Conservation (phyloP, 2,113 vertebrate species). For the Cromileptes altivelis region DNA sequence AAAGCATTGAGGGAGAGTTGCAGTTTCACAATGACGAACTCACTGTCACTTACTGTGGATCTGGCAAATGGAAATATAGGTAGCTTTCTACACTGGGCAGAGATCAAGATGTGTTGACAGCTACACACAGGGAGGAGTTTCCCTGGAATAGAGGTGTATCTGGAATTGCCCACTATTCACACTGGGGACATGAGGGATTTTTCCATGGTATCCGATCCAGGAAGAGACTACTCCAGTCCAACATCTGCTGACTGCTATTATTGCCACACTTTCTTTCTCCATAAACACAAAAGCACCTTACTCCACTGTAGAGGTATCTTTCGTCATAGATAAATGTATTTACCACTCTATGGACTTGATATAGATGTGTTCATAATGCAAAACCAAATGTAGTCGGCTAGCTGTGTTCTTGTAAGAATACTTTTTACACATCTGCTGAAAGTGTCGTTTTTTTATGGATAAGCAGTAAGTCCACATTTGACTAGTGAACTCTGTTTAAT, state of each 20-base stretch:
- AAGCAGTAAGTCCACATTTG: background rate
- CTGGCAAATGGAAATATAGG: background rate
- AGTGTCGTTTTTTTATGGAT: background rate
- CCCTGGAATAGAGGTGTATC: constrained; percentile 5
- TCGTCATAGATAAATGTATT: background rate
- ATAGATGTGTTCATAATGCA: background rate
- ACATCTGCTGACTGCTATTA: background rate
- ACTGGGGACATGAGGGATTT: background rate
- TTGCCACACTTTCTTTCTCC: background rate
- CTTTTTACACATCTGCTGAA: background rate
- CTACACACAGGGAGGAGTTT: background rate
- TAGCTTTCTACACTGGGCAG: background rate
- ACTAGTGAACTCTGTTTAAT: background rate
- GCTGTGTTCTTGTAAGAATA: background rate
- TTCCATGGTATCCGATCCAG: background rate
- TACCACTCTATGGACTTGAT: background rate
- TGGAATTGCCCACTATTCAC: background rate
- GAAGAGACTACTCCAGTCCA: background rate
- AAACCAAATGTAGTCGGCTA: background rate
- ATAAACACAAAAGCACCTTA: background rate
- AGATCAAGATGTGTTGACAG: background rate
- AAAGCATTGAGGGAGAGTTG: too few relatives aligned
- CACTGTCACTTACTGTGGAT: background rate
- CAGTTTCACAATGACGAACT: background rate
- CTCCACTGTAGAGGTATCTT: background rate